Conservation (phyloP, 2,797 vertebrate species). For the Orientallactaga sibirica region DNA sequence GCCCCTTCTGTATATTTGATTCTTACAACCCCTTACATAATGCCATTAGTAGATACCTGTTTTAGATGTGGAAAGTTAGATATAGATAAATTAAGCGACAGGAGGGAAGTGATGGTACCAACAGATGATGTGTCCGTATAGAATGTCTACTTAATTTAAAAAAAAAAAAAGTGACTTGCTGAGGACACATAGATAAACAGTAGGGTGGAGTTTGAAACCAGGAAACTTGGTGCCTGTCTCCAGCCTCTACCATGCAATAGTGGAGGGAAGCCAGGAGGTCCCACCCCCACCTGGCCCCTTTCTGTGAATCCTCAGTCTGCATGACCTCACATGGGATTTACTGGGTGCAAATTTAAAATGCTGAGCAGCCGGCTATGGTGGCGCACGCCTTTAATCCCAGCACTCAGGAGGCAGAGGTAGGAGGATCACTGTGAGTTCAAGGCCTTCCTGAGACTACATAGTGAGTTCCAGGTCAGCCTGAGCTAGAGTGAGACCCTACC, state of each 20-base stretch:
- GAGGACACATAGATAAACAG: neutral
- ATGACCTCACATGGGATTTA: neutral
- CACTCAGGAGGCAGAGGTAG: too few relatives aligned
- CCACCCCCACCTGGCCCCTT: fast-evolving
- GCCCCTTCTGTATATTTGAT: neutral
- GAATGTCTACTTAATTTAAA: too few relatives aligned
- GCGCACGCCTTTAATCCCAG: too few relatives aligned
- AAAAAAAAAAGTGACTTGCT: neutral
- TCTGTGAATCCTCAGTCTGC: neutral
- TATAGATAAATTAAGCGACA: neutral
- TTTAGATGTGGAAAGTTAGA: neutral
- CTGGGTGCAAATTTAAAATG: neutral
- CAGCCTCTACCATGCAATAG: neutral
- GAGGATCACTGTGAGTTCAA: too few relatives aligned
- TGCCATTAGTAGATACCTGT: neutral
- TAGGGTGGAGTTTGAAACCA: neutral
- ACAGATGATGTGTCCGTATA: too few relatives aligned
- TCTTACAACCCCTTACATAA: neutral
- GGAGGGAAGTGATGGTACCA: too few relatives aligned
- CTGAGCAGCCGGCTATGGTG: too few relatives aligned
- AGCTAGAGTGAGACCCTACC: too few relatives aligned
- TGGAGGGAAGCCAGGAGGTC: neutral
- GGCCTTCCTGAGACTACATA: too few relatives aligned
- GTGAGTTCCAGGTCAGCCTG: too few relatives aligned
- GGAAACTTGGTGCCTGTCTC: neutral